These are phyloP conservation scores for Heliconius hermathena DNA, from an alignment of 1,140 invertebrate genomes.

Conservation along the genomic window DNA sequence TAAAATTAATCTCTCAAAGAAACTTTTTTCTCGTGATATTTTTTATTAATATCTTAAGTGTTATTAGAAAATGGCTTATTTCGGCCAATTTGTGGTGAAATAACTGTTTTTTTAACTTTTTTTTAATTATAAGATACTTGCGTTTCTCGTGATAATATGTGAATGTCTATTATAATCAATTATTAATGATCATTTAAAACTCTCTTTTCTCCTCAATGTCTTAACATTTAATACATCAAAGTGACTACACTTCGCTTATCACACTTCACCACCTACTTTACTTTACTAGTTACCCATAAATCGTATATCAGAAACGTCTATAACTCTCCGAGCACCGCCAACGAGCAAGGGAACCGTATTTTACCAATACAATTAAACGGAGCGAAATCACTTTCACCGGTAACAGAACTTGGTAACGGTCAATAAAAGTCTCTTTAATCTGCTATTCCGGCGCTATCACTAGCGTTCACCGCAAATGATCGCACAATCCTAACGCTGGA, in stretches of 20 bases:
- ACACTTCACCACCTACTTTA: neutral
- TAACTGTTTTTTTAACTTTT: neutral
- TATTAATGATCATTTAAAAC: too few species aligned
- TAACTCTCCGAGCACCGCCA: constrained; percentile 29
- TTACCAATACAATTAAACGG: constrained; percentile 43
- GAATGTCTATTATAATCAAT: too few species aligned
- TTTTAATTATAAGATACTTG: too few species aligned
- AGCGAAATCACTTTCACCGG: constrained; percentile 45
- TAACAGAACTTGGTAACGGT: constrained; percentile 49
- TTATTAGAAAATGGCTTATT: constrained; percentile 8
- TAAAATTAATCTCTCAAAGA: constrained; percentile 14
- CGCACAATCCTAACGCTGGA: constrained; percentile 11
- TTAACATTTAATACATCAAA: too few species aligned
- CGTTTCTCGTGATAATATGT: too few species aligned
- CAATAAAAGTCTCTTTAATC: constrained; percentile 57
- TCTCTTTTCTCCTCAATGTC: too few species aligned
- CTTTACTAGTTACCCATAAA: constrained; percentile 17
- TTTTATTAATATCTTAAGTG: constrained; percentile 13
- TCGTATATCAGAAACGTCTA: constrained; percentile 34
- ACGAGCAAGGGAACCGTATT: constrained; percentile 34
- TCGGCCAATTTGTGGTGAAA: neutral
- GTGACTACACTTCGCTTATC: neutral
- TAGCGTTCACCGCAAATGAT: constrained; percentile 38
- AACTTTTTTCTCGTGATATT: constrained; percentile 10
- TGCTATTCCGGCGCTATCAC: constrained; percentile 51